phyloP scores from a whole-genome alignment of 2,797 vertebrate genomes.

The Leuciscus waleckii region DNA sequence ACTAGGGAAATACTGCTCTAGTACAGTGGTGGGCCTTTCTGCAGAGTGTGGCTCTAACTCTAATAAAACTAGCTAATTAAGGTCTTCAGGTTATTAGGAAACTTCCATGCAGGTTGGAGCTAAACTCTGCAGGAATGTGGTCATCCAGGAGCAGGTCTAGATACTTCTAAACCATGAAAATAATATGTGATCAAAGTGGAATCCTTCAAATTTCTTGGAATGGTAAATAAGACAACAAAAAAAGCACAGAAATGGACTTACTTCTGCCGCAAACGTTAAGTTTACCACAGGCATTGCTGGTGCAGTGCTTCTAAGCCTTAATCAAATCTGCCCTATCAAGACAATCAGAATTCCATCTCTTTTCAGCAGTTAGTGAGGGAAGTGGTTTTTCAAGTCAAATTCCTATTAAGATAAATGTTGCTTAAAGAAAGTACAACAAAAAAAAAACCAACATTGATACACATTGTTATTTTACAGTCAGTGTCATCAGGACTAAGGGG shows the following conservation, averaged over 20 bases:
- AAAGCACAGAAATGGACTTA: neutral
- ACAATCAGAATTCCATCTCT: neutral
- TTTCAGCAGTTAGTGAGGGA: neutral
- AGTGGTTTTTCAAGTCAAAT: conserved; percentile 22
- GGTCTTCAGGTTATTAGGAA: neutral
- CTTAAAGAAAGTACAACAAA: neutral
- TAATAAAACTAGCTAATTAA: neutral
- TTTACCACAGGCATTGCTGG: neutral
- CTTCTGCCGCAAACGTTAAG: neutral
- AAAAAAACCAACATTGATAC: neutral
- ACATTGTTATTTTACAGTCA: neutral
- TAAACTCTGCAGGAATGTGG: neutral
- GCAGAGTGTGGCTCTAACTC: neutral
- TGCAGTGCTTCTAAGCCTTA: neutral
- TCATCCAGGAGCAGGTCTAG: neutral
- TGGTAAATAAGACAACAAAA: neutral
- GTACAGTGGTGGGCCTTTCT: neutral
- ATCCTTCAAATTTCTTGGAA: neutral
- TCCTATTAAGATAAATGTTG: neutral
- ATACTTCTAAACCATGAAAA: neutral
- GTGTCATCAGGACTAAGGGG: neutral
- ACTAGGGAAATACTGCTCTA: neutral
- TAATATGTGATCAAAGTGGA: neutral
- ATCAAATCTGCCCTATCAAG: neutral
- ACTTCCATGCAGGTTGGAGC: neutral